Evolutionary conservation across 2,797 vertebrate species (phyloP).

Genomic region (Hypotaenidia okinawae): DNA sequence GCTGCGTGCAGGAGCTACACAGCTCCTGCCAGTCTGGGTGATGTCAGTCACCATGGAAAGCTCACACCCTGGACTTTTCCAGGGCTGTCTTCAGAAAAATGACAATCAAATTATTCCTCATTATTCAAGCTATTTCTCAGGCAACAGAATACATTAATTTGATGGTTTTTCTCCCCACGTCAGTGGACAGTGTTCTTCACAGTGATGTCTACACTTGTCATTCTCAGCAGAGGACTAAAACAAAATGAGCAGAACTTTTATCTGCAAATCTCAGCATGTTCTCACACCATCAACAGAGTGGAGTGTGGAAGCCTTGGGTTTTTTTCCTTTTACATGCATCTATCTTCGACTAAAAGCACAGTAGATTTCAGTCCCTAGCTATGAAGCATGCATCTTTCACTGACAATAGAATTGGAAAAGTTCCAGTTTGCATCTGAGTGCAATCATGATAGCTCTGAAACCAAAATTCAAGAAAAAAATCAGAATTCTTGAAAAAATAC

Average conservation of each 20-base stretch:
- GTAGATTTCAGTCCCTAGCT: not conserved
- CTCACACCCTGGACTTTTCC: not conserved
- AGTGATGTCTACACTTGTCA: not conserved
- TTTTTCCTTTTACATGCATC: not conserved
- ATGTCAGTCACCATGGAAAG: not conserved
- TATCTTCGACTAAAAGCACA: not conserved
- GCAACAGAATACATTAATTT: not conserved
- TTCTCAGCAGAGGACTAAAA: not conserved
- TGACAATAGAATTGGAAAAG: not conserved
- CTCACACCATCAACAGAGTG: not conserved
- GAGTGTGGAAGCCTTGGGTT: not conserved
- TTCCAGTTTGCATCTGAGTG: not conserved
- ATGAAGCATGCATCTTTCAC: not conserved
- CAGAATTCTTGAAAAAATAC: not conserved
- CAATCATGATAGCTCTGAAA: not conserved
- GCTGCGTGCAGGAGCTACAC: rapidly evolving
- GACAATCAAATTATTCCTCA: not conserved
- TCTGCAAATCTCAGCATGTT: not conserved
- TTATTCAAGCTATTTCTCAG: not conserved
- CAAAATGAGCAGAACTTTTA: not conserved
- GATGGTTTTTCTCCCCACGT: not conserved
- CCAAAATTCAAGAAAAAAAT: not conserved
- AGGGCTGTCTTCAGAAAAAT: not conserved
- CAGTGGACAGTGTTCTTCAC: not conserved
- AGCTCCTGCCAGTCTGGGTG: not conserved